phyloP scores from a whole-genome alignment of 2,888 invertebrate genomes.

The Euzophera pinguis region DNA sequence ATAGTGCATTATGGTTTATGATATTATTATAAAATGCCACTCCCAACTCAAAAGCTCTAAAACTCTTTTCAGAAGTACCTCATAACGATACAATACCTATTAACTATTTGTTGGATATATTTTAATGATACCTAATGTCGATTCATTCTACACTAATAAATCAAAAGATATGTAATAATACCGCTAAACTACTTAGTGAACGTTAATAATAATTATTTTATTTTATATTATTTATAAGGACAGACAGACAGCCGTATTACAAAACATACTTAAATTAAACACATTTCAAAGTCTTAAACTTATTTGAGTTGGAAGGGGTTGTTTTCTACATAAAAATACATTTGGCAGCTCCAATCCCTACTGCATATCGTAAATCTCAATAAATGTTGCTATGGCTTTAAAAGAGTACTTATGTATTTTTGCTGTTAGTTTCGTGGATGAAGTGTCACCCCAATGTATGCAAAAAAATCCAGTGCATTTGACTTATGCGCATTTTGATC shows the following conservation, averaged over 20 bases:
- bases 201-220: too few relatives aligned
- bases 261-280: too few relatives aligned
- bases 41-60: not conserved
- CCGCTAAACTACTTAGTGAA: too few relatives aligned
- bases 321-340: not conserved
- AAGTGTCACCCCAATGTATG: not conserved
- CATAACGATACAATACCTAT: too few relatives aligned
- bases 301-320: not conserved
- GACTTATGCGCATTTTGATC: not conserved
- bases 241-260: too few relatives aligned
- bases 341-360: not conserved
- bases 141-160: too few relatives aligned
- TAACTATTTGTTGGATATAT: too few relatives aligned
- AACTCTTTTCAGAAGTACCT: too few relatives aligned
- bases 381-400: constrained; percentile 1
- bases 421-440: constrained; percentile 1
- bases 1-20: not conserved
- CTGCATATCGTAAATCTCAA: not conserved
- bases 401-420: constrained; percentile 2
- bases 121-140: too few relatives aligned
- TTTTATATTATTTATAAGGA: too few relatives aligned
- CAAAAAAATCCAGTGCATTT: constrained; percentile 1
- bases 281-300: too few relatives aligned
- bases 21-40: not conserved
- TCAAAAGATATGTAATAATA: too few relatives aligned